Conservation (phyloP, 1,140 invertebrate species). For the Agrypnia vestita region DNA sequence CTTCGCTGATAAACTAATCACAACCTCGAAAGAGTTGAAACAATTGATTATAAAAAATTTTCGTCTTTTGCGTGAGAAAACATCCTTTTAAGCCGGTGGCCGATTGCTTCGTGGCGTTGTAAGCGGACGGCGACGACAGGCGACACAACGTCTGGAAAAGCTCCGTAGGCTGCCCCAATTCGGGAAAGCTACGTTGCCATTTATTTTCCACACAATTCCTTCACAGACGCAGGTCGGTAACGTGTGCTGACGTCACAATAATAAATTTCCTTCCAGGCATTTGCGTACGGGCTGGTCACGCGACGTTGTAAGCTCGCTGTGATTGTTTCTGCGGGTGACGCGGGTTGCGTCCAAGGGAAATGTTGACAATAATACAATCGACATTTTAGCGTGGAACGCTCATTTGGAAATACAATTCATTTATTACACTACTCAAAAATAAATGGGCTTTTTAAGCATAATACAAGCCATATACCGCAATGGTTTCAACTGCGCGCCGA, state of each 20-base stretch:
- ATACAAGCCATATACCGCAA: no score
- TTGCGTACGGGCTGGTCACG: not conserved
- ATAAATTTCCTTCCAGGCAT: conserved; percentile 14
- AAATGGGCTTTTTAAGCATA: no score
- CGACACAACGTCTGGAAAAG: not conserved
- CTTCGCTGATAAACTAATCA: not conserved
- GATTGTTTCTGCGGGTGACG: not conserved
- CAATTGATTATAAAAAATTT: no score
- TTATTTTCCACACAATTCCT: conserved; percentile 3
- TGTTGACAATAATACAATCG: no score
- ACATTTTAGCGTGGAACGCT: no score
- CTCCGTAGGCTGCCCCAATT: conserved; percentile 21
- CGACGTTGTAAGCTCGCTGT: not conserved
- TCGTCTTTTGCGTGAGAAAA: no score
- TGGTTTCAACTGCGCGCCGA: no score
- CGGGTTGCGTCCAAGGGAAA: not conserved
- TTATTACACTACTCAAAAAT: no score
- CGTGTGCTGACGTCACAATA: conserved; percentile 7
- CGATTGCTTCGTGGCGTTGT: not conserved
- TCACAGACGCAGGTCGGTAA: not conserved
- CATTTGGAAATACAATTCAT: no score
- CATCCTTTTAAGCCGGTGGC: not conserved
- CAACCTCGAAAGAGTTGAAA: not conserved
- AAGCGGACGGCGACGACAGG: not conserved
- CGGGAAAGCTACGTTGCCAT: conserved; percentile 9